Percentiles rank a stretch among this genome's conserved stretches.
Evolutionary conservation across 2,113 vertebrate species (phyloP).

Genomic region (Paradoxurus hermaphroditus): DNA sequence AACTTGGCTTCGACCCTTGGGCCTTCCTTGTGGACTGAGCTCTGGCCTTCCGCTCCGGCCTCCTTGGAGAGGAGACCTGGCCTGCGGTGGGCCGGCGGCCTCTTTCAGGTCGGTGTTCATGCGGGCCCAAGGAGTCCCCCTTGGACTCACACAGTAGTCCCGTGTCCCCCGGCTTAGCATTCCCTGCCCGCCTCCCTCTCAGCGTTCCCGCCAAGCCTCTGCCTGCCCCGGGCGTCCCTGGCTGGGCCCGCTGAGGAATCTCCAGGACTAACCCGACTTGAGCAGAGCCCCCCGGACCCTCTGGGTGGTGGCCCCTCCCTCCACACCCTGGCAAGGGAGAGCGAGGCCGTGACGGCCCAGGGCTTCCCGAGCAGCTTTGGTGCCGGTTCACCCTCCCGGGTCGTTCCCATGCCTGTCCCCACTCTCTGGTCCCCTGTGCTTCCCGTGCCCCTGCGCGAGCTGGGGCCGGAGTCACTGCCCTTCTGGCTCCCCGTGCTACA

Average conservation of each 20-base stretch:
- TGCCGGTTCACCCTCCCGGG: not conserved
- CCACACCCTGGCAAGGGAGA: not conserved
- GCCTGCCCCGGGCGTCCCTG: not conserved
- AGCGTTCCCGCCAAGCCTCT: not conserved
- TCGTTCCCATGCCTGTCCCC: too few relatives aligned
- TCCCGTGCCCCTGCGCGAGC: not conserved
- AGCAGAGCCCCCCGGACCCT: fast-evolving
- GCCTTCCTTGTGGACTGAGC: not conserved
- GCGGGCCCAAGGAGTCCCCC: not conserved
- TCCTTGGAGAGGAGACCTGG: not conserved
- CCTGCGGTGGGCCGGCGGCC: not conserved
- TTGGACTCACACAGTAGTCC: not conserved
- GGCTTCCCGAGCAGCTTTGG: not conserved
- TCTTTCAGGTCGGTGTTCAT: not conserved
- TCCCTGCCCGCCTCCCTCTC: not conserved
- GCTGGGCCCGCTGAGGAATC: too few relatives aligned
- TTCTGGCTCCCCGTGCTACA: not conserved
- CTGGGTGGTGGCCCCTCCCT: not conserved
- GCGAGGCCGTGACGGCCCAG: not conserved
- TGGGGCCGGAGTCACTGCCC: fast-evolving
- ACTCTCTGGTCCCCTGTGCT: too few relatives aligned
- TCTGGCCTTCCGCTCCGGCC: not conserved
- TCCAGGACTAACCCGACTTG: not conserved
- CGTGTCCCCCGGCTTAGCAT: not conserved
- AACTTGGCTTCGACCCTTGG: not conserved